phyloP scores from a whole-genome alignment of 2,797 vertebrate species.

The Anomalospiza imberbis region DNA sequence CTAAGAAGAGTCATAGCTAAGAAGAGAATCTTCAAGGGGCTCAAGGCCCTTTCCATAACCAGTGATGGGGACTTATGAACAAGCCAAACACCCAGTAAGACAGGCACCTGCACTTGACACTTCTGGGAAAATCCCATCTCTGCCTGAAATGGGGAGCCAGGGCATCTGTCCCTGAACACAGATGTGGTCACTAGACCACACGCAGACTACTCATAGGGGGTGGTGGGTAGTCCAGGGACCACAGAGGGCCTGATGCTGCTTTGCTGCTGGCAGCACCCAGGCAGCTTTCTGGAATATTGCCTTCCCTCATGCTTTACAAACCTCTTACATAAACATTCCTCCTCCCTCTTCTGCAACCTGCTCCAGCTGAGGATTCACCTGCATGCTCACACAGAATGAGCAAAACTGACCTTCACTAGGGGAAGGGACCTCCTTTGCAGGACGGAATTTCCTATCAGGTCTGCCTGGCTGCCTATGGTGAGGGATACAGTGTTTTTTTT shows the following conservation, averaged over 20 bases:
- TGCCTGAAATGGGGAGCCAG: fast-evolving
- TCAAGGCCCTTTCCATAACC: not conserved
- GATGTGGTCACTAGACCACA: fast-evolving
- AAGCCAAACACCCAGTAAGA: not conserved
- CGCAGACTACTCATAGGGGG: not conserved
- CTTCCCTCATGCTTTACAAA: not conserved
- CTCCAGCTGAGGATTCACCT: not conserved
- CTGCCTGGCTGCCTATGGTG: fast-evolving
- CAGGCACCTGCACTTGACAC: not conserved
- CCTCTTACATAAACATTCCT: not conserved
- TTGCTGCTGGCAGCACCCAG: not conserved
- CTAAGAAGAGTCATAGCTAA: not conserved
- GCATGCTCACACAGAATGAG: not conserved
- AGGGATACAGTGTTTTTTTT: not conserved
- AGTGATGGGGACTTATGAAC: not conserved
- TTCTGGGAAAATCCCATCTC: not conserved
- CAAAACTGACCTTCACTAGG: not conserved
- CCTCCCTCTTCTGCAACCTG: not conserved
- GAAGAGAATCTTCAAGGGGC: not conserved
- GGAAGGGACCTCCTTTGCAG: not conserved
- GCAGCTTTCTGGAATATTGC: fast-evolving
- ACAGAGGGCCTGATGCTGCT: not conserved
- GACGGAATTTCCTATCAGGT: not conserved
- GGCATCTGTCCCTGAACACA: not conserved
- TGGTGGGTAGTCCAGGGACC: not conserved